phyloP scores from a whole-genome alignment of 2,113 vertebrate genomes.

The Hiodon tergisus region DNA sequence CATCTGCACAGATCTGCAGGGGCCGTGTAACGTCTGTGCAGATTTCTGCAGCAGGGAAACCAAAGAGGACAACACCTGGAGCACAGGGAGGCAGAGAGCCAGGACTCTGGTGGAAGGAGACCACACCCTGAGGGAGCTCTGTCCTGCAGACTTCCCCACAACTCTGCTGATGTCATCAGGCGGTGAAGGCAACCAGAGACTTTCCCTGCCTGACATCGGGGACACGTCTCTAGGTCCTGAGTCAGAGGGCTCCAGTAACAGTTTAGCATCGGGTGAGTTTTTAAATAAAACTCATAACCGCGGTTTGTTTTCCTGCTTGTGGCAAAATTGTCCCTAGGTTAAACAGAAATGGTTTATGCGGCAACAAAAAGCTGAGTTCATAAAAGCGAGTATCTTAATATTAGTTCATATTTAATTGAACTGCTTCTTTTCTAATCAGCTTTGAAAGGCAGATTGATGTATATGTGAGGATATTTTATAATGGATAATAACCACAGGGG shows the following conservation, averaged over 20 bases:
- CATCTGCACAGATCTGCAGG: conserved; percentile 31
- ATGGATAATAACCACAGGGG: no score
- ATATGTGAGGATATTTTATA: no score
- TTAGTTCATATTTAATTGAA: no score
- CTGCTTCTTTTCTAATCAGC: no score
- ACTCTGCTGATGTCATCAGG: not conserved
- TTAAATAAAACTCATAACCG: no score
- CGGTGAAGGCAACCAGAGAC: not conserved
- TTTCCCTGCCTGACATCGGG: not conserved
- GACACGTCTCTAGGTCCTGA: not conserved
- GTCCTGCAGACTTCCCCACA: conserved; percentile 42
- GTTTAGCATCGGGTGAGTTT: conserved; percentile 59
- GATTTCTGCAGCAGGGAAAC: not conserved
- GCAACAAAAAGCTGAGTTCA: no score
- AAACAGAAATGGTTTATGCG: no score
- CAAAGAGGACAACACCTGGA: not conserved
- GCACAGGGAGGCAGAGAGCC: not conserved
- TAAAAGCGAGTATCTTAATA: no score
- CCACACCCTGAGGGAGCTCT: conserved; percentile 35
- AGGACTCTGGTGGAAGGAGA: not conserved
- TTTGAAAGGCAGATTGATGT: no score
- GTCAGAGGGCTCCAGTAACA: conserved; percentile 6
- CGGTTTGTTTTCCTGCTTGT: no score
- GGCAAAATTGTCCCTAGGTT: no score
- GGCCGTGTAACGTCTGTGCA: not conserved